These are phyloP conservation scores for Cyrtorhinus lividipennis DNA, from an alignment of 1,140 invertebrate species.

Conservation along the genomic window DNA sequence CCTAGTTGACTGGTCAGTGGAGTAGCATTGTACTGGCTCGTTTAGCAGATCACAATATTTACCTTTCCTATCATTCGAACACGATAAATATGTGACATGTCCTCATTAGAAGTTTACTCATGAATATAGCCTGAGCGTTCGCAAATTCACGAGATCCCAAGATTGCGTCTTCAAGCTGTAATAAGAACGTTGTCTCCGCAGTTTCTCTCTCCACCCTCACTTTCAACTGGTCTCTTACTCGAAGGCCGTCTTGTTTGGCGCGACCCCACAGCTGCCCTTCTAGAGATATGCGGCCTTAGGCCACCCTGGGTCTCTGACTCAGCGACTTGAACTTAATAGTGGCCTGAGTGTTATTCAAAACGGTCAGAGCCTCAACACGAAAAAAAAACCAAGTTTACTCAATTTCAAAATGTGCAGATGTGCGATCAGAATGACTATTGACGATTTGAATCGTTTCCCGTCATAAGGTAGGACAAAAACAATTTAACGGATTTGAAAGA, in stretches of 20 bases:
- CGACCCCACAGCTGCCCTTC: not conserved
- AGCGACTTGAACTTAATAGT: too few species aligned
- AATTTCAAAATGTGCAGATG: not conserved
- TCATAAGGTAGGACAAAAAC: too few species aligned
- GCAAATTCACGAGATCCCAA: not conserved
- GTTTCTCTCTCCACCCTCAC: not conserved
- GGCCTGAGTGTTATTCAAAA: too few species aligned
- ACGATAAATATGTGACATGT: not conserved
- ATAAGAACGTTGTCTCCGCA: not conserved
- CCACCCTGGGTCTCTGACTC: not conserved
- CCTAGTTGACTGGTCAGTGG: too few species aligned
- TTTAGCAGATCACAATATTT: not conserved
- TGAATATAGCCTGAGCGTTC: not conserved
- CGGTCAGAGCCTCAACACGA: not conserved
- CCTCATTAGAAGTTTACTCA: not conserved
- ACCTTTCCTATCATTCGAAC: not conserved
- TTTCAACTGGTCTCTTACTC: not conserved
- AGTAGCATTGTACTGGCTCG: too few species aligned
- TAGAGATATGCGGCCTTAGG: not conserved
- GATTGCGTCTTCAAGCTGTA: too few species aligned
- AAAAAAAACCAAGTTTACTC: not conserved
- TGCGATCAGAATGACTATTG: not conserved
- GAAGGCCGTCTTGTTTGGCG: not conserved
- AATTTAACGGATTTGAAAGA: too few species aligned
- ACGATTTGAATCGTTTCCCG: not conserved